These are phyloP conservation scores for Brotula barbata DNA, from an alignment of 2,797 vertebrate genomes.

Conservation along the genomic window DNA sequence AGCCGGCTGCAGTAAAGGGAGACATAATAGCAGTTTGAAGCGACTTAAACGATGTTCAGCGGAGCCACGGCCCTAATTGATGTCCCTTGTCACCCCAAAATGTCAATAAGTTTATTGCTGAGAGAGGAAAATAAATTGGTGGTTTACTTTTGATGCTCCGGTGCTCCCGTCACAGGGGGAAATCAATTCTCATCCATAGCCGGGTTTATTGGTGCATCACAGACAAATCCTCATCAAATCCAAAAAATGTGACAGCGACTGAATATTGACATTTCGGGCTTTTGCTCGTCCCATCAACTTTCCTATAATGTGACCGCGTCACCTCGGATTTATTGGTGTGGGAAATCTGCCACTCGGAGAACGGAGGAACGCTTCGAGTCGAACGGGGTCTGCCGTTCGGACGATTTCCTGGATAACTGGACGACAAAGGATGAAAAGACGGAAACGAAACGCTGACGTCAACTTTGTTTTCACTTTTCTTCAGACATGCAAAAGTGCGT, in stretches of 20 bases:
- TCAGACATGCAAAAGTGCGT: no score
- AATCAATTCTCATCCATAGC: conserved; percentile 68
- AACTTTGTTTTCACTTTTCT: no score
- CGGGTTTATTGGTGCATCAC: conserved; percentile 60
- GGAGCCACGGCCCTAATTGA: conserved; percentile 57
- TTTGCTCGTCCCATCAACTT: conserved; percentile 16
- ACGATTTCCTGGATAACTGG: no score
- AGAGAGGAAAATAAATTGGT: conserved; percentile 60
- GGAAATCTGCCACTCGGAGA: no score
- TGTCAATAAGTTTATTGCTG: conserved; percentile 63
- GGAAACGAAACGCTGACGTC: no score
- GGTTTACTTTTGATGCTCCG: conserved; percentile 64
- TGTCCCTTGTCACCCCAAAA: conserved; percentile 55
- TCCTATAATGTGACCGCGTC: conserved; percentile 44
- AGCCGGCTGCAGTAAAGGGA: conserved; percentile 31
- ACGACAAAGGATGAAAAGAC: no score
- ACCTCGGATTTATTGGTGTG: conserved; percentile 21
- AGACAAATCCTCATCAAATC: conserved; percentile 68
- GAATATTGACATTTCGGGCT: conserved; percentile 55
- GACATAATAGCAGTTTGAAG: conserved; percentile 49
- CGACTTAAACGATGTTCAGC: conserved; percentile 52
- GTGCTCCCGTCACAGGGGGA: conserved; percentile 39
- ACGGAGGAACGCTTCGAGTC: no score
- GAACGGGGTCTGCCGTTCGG: no score
- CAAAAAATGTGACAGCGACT: conserved; percentile 57